These are phyloP conservation scores for Limulus polyphemus DNA, from an alignment of 2,888 invertebrate species.

Conservation along the genomic window DNA sequence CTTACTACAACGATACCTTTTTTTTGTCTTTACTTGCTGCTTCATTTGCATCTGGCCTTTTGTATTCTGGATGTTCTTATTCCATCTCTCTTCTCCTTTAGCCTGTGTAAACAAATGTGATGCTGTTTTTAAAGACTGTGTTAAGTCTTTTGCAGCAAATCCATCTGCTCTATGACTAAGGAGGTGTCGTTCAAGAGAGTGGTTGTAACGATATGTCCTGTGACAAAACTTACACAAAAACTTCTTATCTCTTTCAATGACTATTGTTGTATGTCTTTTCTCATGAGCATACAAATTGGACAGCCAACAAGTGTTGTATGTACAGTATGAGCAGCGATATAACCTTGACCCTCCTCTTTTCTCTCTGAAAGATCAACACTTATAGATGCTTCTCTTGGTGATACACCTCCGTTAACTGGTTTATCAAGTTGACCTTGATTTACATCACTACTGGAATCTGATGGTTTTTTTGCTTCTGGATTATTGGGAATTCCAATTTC, in stretches of 20 bases:
- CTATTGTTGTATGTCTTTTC: conserved; percentile 53
- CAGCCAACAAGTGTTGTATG: conserved; percentile 60
- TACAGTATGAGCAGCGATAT: conserved; percentile 65
- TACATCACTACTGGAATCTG: conserved; percentile 9
- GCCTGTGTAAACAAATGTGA: background rate
- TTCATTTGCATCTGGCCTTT: background rate
- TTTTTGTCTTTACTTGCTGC: conserved; percentile 15
- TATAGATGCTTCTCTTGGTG: background rate
- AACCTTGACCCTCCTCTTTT: conserved; percentile 41
- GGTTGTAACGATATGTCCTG: conserved; percentile 34
- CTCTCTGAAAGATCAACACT: too few relatives aligned
- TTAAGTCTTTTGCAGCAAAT: too few relatives aligned
- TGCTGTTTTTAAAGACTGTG: too few relatives aligned
- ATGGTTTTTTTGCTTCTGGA: background rate
- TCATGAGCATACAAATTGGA: conserved; percentile 80
- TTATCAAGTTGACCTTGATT: conserved; percentile 11
- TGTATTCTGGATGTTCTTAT: conserved; percentile 1
- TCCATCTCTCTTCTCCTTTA: background rate
- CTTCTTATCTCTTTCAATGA: conserved; percentile 27
- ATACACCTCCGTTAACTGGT: conserved; percentile 15
- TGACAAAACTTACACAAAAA: conserved; percentile 34
- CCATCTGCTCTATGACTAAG: conserved; percentile 24
- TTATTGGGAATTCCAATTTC: conserved; percentile 22
- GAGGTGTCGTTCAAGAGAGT: conserved; percentile 33
- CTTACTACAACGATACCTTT: conserved; percentile 32